phyloP scores from a whole-genome alignment of 2,888 invertebrate species.

The Aromia moschata region DNA sequence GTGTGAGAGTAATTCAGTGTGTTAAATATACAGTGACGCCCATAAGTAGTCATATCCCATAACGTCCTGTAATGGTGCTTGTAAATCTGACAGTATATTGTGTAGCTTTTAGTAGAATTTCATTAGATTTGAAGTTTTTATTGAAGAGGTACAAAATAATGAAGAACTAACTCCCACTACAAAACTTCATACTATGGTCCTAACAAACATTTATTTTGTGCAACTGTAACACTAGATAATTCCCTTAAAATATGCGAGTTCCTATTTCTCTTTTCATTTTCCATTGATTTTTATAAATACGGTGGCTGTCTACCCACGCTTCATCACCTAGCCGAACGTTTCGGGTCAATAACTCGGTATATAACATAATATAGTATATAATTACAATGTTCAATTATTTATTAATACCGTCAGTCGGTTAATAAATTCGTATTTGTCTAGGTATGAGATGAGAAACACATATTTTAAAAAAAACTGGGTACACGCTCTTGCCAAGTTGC shows the following conservation, averaged over 20 bases:
- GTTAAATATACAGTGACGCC: too few relatives aligned
- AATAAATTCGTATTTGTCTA: conserved; percentile 15
- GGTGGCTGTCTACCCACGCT: not conserved
- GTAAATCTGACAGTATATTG: too few relatives aligned
- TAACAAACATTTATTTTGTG: too few relatives aligned
- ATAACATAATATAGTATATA: not conserved
- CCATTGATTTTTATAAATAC: not conserved
- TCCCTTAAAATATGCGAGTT: not conserved
- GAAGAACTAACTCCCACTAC: too few relatives aligned
- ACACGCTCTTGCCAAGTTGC: conserved; percentile 36
- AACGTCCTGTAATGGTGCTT: too few relatives aligned
- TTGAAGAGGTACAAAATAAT: too few relatives aligned
- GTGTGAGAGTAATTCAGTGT: too few relatives aligned
- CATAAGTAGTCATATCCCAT: too few relatives aligned
- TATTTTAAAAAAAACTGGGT: conserved; percentile 19
- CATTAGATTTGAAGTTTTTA: too few relatives aligned
- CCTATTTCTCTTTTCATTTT: conserved; percentile 4
- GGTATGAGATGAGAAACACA: not conserved
- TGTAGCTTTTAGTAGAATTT: too few relatives aligned
- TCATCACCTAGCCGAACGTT: not conserved
- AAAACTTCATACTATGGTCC: too few relatives aligned
- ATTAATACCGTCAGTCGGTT: conserved; percentile 7
- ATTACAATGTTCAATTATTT: conserved; percentile 5
- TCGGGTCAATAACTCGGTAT: conserved; percentile 15
- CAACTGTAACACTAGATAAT: too few relatives aligned